Conservation (phyloP, 2,797 vertebrate species). For the Trachurus trachurus region DNA sequence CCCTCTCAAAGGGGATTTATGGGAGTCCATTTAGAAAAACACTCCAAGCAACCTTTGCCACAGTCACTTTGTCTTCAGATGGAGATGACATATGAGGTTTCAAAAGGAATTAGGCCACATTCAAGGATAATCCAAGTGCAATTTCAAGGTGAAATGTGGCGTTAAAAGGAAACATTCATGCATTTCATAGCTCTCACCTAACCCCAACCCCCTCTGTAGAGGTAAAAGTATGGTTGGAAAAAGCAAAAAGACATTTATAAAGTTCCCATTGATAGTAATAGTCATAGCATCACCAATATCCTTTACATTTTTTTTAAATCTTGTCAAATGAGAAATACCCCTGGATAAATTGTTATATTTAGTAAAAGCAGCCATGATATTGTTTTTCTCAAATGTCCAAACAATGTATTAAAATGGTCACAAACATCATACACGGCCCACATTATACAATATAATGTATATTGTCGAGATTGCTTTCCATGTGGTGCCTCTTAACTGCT, state of each 20-base stretch:
- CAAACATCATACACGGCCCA: too few relatives aligned
- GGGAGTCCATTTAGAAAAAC: constrained; percentile 27
- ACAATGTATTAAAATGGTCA: too few relatives aligned
- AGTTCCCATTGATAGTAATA: too few relatives aligned
- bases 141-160: constrained; percentile 67
- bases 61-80: constrained; percentile 22
- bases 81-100: constrained; percentile 33
- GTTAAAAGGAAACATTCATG: constrained; percentile 40
- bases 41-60: constrained; percentile 25
- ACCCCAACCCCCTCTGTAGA: too few relatives aligned
- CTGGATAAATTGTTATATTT: too few relatives aligned
- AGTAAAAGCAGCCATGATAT: too few relatives aligned
- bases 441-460: neutral
- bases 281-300: too few relatives aligned
- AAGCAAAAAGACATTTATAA: too few relatives aligned
- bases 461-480: neutral
- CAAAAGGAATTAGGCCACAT: constrained; percentile 20
- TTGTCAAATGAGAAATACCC: too few relatives aligned
- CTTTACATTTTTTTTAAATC: too few relatives aligned
- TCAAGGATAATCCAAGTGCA: constrained; percentile 45
- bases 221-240: neutral
- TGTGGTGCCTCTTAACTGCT: neutral
- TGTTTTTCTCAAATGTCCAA: too few relatives aligned
- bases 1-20: constrained; percentile 13
- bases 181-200: neutral